Base-by-base conservation (phyloP, 2,797 vertebrate genomes). In the Thalassophryne amazonica region DNA sequence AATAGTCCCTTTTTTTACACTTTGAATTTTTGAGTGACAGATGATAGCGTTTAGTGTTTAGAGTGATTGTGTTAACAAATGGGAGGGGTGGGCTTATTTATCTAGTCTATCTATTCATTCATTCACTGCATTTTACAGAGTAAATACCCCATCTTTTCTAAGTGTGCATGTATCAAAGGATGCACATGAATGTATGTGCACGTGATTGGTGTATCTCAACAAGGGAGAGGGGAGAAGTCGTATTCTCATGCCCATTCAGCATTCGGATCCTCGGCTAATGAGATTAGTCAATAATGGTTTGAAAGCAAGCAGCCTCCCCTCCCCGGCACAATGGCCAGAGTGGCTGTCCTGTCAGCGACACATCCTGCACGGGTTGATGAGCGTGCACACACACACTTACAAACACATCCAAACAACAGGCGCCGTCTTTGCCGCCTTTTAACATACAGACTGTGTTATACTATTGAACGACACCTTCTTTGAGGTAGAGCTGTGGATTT, bases 271-370 rank as follows among this genome's bases (percentile, higher is more conserved):
- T 75, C 68, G 9, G 53, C 80, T 85, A 88, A 87, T 87, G 81
- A 84, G 82, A 87, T 85, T 81, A 87, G 85, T 83, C 79, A 85
- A 86, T 86, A 86, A 86, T 82, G 75, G 78, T 84, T 84, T 81
- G 84, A 85, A 83, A 86, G 84, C 74, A 76, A 83, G 68, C 73
- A 46, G 58, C 48, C 73, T 56, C 61, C 66, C 65, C 54, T 61
- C 57, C 37, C 72, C 27, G 45, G 69, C 77, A 87, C 83, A 85
- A 85, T 74, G 72, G 72, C 74, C 75, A 50, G 62, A 79, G 61
- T 37, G 58, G 70, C 81, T 68, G 50, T 67, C 73, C 78, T 65
- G 78, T 85, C 81, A 81, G 78, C 68, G 71, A 73, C 80, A 76
- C 66, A 72, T 79, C 79, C 74, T 73, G 59, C 60, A 43, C 37